These are phyloP conservation scores for Acanthosoma haemorrhoidale DNA, from an alignment of 2,888 invertebrate species.

Conservation along the genomic window DNA sequence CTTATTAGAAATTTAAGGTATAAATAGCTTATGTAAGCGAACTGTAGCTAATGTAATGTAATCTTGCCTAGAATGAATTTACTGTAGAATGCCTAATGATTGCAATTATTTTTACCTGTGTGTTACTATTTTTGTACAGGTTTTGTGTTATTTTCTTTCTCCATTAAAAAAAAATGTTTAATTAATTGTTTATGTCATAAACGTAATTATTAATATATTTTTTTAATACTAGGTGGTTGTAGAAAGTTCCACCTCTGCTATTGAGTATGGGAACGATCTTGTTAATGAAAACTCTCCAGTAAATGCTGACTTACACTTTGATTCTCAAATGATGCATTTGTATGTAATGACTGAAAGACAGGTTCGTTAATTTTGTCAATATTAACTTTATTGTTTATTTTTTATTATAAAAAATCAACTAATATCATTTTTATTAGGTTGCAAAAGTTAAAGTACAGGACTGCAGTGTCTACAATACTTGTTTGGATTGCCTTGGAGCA, in stretches of 20 bases:
- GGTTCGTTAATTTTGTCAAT: conserved; percentile 50
- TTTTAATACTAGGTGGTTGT: conserved; percentile 64
- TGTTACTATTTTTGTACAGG: too few relatives aligned
- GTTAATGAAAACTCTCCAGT: conserved; percentile 78
- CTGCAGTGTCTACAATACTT: conserved; percentile 84
- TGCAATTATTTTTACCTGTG: too few relatives aligned
- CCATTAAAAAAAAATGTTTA: too few relatives aligned
- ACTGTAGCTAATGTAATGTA: too few relatives aligned
- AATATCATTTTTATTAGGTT: conserved; percentile 48
- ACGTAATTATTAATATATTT: background rate
- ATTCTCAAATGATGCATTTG: conserved; percentile 82
- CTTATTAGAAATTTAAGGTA: too few relatives aligned
- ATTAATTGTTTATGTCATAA: too few relatives aligned
- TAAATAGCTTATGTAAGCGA: too few relatives aligned
- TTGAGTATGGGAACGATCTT: conserved; percentile 82
- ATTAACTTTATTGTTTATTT: background rate
- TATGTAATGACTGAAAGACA: conserved; percentile 89
- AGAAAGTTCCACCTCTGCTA: conserved; percentile 74
- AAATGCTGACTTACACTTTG: conserved; percentile 86
- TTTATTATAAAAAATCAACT: background rate
- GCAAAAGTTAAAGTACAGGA: conserved; percentile 92
- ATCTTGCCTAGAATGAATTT: too few relatives aligned
- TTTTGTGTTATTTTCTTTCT: too few relatives aligned
- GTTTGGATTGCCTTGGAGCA: conserved; percentile 85
- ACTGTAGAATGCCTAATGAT: too few relatives aligned